A percentile compares a stretch with the other conserved stretches of the same genome.
These are phyloP conservation scores for Bettongia penicillata DNA, from an alignment of 2,113 vertebrate genomes.

Conservation along the genomic window DNA sequence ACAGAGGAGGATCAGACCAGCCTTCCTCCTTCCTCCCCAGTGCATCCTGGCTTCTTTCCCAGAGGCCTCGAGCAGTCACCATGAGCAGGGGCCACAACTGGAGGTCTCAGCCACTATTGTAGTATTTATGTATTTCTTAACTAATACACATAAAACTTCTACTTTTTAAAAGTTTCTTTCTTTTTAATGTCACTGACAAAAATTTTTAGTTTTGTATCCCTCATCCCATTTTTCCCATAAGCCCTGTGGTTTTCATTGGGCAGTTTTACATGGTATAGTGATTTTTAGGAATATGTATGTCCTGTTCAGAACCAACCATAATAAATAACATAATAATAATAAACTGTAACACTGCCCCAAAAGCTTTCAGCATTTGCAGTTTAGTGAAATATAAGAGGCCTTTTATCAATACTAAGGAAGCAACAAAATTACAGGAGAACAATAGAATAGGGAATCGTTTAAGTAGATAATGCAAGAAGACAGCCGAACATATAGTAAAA, in stretches of 20 bases:
- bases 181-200: background rate
- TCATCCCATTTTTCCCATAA: background rate
- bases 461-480: background rate
- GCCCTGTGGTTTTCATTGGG: background rate
- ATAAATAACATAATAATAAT: background rate
- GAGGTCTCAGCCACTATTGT: background rate
- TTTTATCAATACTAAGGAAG: background rate
- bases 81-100: background rate
- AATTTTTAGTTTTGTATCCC: background rate
- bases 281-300: background rate
- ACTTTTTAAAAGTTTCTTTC: background rate
- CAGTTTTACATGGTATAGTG: background rate
- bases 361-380: background rate
- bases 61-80: background rate
- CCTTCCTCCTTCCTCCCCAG: background rate
- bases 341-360: background rate
- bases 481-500: background rate
- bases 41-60: background rate
- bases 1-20: no score
- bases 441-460: background rate
- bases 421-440: background rate
- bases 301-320: background rate
- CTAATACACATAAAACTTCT: background rate
- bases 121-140: background rate
- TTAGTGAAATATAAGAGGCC: background rate